Evolutionary conservation across 2,113 vertebrate genomes (phyloP).

Genomic region (Odocoileus virginianus): DNA sequence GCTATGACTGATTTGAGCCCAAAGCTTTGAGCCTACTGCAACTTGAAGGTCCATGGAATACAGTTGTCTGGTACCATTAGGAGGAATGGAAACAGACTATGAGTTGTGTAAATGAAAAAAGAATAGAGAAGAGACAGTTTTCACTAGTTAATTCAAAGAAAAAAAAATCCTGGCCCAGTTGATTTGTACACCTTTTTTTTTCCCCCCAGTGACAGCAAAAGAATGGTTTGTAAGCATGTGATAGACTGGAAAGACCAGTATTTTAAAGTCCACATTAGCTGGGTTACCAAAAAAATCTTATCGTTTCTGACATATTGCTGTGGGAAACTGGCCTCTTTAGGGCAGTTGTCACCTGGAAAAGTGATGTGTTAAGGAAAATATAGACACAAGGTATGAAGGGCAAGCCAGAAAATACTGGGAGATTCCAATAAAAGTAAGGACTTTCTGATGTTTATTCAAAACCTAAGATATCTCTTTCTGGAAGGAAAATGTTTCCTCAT

Average conservation of each 20-base stretch:
- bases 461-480: constrained; percentile 30
- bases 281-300: constrained; percentile 54
- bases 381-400: constrained; percentile 62
- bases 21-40: constrained; percentile 50
- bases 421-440: constrained; percentile 47
- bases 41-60: constrained; percentile 36
- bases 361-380: constrained; percentile 76
- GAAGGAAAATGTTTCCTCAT: neutral
- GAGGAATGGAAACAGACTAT: constrained; percentile 68
- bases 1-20: constrained; percentile 69
- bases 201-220: constrained; percentile 75
- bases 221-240: constrained; percentile 76
- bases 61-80: constrained; percentile 72
- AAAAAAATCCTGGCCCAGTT: constrained; percentile 64
- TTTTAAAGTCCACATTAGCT: constrained; percentile 66
- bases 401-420: constrained; percentile 63
- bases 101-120: constrained; percentile 66
- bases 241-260: constrained; percentile 63
- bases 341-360: constrained; percentile 71
- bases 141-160: constrained; percentile 73
- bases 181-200: constrained; percentile 71
- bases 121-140: constrained; percentile 60
- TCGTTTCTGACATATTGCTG: constrained; percentile 73
- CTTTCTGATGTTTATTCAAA: constrained; percentile 63
- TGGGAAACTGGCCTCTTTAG: constrained; percentile 73